Evolutionary conservation across 2,113 vertebrate species (phyloP), one percentile per base, ranked within the genome.

Genomic region (Cottus gobio): DNA sequence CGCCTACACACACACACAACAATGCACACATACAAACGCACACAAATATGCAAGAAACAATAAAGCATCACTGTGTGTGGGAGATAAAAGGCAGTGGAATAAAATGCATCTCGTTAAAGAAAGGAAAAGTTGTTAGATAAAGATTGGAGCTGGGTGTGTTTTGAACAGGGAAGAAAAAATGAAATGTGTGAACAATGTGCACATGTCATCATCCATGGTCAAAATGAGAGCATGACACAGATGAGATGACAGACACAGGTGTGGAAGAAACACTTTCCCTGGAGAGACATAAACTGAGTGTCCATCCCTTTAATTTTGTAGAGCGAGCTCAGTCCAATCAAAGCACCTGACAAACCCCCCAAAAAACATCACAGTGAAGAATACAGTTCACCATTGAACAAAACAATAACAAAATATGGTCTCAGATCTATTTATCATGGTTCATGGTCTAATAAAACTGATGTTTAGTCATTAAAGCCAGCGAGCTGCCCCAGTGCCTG

Each of bases 1-100:
- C 98, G 68, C 98, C 98, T 99, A 93, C 61, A 89, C 86, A 75
- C 46, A 69, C 69, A 80, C 16, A 78, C 48, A 56, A 1, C 13
- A 34, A 78, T 37, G 61, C 50, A 80, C 44, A 92, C 28, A 84
- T 48, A 67, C 37, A 62, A 63, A 85, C 37, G n/a, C 72, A 82
- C 30, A 77, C 70, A 90, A 39, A 85, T 69, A 86, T 70, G 58
- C 81, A 86, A 64, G 50, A 81, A 80, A 84, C 61, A 79, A 71
- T 26, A 85, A 67, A 34, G 69, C 52, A 83, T 83, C 48, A 80
- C 64, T 79, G 64, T 77, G 16, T 62, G 16, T 65, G 50, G n/a
- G 56, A 63, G 22, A 44, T 18, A 42, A 46, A 46, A 34, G 18
- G 20, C 42, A 70, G 34, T 24, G 30, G 44, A 70, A 71, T 31